Conservation (phyloP, 1,140 invertebrate genomes). For the Drosophila yakuba region DNA sequence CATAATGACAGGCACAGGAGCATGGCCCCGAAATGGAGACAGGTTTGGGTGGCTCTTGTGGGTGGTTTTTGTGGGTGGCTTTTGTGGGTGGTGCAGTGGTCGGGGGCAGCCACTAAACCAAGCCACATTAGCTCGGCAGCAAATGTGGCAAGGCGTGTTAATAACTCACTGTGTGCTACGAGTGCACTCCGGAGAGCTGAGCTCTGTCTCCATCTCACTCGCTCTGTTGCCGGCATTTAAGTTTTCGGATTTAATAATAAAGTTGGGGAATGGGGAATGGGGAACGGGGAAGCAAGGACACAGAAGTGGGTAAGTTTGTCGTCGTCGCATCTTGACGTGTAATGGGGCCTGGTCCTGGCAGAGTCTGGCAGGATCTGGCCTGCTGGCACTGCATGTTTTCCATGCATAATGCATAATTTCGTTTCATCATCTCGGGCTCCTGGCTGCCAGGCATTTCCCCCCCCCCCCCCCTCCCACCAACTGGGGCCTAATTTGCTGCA, state of each 20-base stretch:
- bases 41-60: constrained; percentile 2
- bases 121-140: constrained; percentile 80
- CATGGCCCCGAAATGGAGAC: constrained; percentile 50
- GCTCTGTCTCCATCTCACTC: neutral
- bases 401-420: constrained; percentile 81
- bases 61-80: neutral
- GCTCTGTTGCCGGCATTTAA: constrained; percentile 51
- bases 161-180: constrained; percentile 75
- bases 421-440: constrained; percentile 66
- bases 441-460: constrained; percentile 18
- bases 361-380: constrained; percentile 40
- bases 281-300: neutral
- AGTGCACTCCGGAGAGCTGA: constrained; percentile 62
- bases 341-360: constrained; percentile 65
- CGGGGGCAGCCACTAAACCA: constrained; percentile 73
- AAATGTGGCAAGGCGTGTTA: constrained; percentile 83
- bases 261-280: constrained; percentile 27
- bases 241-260: constrained; percentile 81
- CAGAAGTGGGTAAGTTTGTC: constrained; percentile 38
- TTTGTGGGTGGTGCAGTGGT: constrained; percentile 18
- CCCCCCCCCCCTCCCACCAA: constrained; percentile 5
- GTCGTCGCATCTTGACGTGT: constrained; percentile 61
- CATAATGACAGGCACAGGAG: constrained; percentile 77
- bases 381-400: constrained; percentile 60
- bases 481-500: constrained; percentile 78